Percentiles rank a stretch among this genome's conserved stretches.
Conservation (phyloP, 2,888 invertebrate species). For the Melieria omissa region DNA sequence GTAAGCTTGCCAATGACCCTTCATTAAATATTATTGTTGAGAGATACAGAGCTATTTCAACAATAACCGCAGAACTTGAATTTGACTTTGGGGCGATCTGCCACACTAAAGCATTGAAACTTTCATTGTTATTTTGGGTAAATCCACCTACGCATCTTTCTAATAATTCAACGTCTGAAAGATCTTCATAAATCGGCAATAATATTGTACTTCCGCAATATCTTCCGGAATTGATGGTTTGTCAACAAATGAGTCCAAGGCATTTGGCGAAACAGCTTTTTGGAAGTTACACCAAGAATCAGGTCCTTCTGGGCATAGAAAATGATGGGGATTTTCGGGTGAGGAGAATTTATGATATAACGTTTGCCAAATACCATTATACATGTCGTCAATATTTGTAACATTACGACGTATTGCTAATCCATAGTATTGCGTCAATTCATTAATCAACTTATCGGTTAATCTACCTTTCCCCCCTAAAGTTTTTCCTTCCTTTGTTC, state of each 20-base stretch:
- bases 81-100: constrained; percentile 2
- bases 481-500: constrained; percentile 1
- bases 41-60: background rate
- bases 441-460: constrained; percentile 19
- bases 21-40: constrained; percentile 6
- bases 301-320: constrained; percentile 1
- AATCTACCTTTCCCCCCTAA: constrained; percentile 15
- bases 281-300: constrained; percentile 16
- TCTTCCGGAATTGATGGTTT: background rate
- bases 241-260: background rate
- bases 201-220: constrained; percentile 4
- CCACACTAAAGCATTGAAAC: constrained; percentile 10
- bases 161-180: background rate
- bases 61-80: too few relatives aligned
- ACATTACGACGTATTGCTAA: constrained; percentile 15
- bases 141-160: constrained; percentile 11
- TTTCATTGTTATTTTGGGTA: constrained; percentile 17
- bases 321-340: background rate
- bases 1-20: background rate
- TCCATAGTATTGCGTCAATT: constrained; percentile 14
- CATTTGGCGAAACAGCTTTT: background rate
- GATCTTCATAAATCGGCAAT: constrained; percentile 6
- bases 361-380: constrained; percentile 17
- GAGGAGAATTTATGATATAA: background rate
- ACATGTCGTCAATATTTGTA: background rate